Base-by-base conservation (phyloP, 2,888 invertebrate species). In the Orthosia gothica region DNA sequence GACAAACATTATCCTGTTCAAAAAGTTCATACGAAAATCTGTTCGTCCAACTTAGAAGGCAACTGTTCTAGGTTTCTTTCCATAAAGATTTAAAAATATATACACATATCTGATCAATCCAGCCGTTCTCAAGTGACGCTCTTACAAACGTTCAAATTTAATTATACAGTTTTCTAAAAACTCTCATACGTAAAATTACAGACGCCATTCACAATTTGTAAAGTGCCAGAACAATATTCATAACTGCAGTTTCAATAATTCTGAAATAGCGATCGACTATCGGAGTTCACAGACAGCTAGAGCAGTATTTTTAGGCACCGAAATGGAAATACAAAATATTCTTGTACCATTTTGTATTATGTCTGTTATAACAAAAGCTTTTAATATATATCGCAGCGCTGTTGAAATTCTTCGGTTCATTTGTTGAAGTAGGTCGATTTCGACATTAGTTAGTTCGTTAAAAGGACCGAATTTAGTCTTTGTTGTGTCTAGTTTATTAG, bases 291-390 rank as follows among this genome's bases (percentile, higher is more conserved):
- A 11, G 15, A 0, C 4, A 1, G n/a, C n/a, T n/a, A n/a, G 0
- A 15, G 11, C 20, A 11, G 16, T 77, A 57, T 61, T 66, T 62
- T 40, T 65, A 52, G 40, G 5, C 11, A 1, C 7, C 5, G 12
- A 26, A 45, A 45, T 54, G 26, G 18, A 59, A 18, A 50, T 20
- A 18, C 47, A 16, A 55, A 65, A 65, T 68, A 59, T 64, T 59
- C 18, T 62, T 66, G 65, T 71, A 59, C 16, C 59, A 26, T 32
- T 79, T 54, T 49, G 52, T 52, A 20, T 18, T 58, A 57, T 54
- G 45, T 49, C 58, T 54, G 23, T 32, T 47, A 13, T 13, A 20
- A 5, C 15, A 15, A 3, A 13, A 5, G 54, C 49, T 62, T 62
- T 67, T 75, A 61, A 61, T 77, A 45, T 26, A 7, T 40, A 40